Evolutionary conservation across 2,113 vertebrate species (phyloP).

Genomic region (Aleadryas rufinucha): DNA sequence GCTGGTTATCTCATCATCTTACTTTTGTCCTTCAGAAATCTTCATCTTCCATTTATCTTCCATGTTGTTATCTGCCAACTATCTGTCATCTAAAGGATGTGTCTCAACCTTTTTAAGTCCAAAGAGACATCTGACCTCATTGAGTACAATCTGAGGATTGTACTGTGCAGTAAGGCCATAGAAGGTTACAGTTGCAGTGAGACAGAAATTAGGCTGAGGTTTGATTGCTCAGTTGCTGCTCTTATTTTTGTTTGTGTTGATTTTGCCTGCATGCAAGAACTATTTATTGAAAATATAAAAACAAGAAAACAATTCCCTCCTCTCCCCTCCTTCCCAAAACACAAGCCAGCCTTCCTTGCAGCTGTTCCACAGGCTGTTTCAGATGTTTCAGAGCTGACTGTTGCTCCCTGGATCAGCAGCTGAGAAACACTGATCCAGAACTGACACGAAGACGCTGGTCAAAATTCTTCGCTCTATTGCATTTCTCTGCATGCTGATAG

Average conservation of each 20-base stretch:
- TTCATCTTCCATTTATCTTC: not conserved
- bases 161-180: not conserved
- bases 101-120: not conserved
- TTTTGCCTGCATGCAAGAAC: not conserved
- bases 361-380: not conserved
- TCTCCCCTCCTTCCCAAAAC: not conserved
- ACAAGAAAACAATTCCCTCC: not conserved
- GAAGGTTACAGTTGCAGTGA: not conserved
- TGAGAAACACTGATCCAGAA: not conserved
- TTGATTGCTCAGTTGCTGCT: not conserved
- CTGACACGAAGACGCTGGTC: rapidly evolving
- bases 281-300: not conserved
- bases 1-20: not conserved
- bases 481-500: not conserved
- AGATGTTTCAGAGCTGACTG: not conserved
- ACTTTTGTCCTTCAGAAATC: slow-evolving; percentile 31
- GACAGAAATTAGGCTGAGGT: not conserved
- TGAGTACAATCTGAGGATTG: not conserved
- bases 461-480: rapidly evolving
- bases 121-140: not conserved
- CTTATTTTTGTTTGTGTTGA: not conserved
- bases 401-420: not conserved
- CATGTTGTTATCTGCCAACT: not conserved
- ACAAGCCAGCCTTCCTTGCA: not conserved
- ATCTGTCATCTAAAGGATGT: not conserved